Percentiles rank a stretch among this genome's conserved stretches.
These are phyloP conservation scores for Tiliacea aurago DNA, from an alignment of 2,888 invertebrate species.

Conservation along the genomic window DNA sequence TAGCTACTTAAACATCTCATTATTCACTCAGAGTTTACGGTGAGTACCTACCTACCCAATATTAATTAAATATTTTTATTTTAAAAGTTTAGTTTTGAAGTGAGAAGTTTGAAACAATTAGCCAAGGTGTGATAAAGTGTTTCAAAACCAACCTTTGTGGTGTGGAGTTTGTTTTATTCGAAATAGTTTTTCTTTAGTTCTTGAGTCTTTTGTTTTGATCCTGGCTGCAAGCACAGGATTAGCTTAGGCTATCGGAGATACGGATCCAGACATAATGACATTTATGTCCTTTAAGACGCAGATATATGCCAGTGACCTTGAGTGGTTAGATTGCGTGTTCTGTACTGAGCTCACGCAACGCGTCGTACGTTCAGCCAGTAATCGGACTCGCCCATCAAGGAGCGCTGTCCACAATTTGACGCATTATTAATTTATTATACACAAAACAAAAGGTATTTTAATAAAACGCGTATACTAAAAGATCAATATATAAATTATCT, in stretches of 20 bases:
- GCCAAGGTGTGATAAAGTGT: too few species aligned
- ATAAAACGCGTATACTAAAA: too few species aligned
- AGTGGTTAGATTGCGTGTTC: too few species aligned
- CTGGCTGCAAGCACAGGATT: not conserved
- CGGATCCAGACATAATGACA: not conserved
- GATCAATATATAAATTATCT: too few species aligned
- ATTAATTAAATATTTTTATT: conserved; percentile 18
- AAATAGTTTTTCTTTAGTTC: not conserved
- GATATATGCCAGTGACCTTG: too few species aligned
- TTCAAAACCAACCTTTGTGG: not conserved
- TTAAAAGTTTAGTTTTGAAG: not conserved
- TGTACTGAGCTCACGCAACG: too few species aligned
- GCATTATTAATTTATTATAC: too few species aligned
- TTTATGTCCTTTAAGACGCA: too few species aligned
- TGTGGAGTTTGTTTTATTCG: not conserved
- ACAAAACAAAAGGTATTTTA: too few species aligned
- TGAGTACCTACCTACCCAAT: conserved; percentile 40
- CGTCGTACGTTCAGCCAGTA: too few species aligned
- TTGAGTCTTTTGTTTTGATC: not conserved
- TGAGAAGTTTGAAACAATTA: conserved; percentile 5
- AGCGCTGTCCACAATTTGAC: too few species aligned
- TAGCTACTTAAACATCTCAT: not conserved
- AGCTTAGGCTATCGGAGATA: not conserved
- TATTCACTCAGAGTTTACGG: conserved; percentile 39
- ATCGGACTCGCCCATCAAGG: too few species aligned